Evolutionary conservation across 1,140 invertebrate species (phyloP), one percentile per base, ranked within the genome.

Genomic region (Anthonomus grandis): DNA sequence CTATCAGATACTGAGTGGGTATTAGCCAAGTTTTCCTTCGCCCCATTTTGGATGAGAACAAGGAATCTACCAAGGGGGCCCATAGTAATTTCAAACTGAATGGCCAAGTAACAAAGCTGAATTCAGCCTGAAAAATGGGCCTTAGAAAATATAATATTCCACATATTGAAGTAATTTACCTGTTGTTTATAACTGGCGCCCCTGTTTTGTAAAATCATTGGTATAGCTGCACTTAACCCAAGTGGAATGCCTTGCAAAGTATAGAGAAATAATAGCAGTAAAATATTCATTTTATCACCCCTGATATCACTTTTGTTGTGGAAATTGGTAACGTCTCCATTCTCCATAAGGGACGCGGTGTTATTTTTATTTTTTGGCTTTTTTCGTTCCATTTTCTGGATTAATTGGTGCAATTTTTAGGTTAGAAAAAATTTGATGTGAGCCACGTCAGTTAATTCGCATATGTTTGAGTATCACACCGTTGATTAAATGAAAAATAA

Each of bases 91-190:
- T 99, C 13, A 99, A 77, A 74, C 92, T 95, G 70, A 98, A 99
- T 1, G 97, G 97, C 97, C 97, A 99, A 64, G 86, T 87, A 0
- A 94, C 94, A 70, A 99, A 95, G 77, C 94, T 97, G 72, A 99
- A 99, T 71, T 96, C 85, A n/a, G 97, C 97, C 85, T 99, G 85
- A 52, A 81, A 82, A 36, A 23, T 27, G 25, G 10, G 21, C 18
- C 12, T 60, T 38, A 17, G 46, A 23, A 45, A 9, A 41, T 37
- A n/a, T 21, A 51, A 15, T 47, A 59, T 5, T n/a, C n/a, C n/a
- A n/a, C n/a, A n/a, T n/a, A n/a, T 15, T 45, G 9, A 21, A 44
- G 13, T 47, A 58, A 19, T 24, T 67, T 72, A 83, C 83, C 76
- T 85, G 83, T 74, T 96, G 86, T 63, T 86, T 89, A 70, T 97